Conservation (phyloP, 92 coral and sea anemone species). For the Montipora capitata region DNA sequence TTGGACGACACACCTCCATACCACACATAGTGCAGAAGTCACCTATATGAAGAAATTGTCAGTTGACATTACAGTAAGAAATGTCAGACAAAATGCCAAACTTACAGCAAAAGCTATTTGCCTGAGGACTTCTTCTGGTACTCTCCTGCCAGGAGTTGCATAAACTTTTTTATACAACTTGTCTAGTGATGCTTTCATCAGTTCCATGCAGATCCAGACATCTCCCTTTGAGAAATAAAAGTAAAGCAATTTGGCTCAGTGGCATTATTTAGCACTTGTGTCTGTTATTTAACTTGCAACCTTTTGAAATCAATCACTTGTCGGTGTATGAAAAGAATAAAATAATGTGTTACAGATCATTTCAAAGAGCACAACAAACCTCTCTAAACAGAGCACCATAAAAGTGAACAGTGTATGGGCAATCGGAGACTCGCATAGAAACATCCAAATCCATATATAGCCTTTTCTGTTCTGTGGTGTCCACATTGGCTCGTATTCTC, state of each 20-base stretch:
- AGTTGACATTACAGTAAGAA: no score
- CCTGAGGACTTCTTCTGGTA: constrained; percentile 95
- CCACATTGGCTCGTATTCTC: constrained; percentile 93
- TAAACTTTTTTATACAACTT: constrained; percentile 91
- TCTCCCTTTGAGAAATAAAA: constrained; percentile 82
- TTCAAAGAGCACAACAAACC: constrained; percentile 64
- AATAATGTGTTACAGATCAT: not conserved
- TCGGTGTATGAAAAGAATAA: no score
- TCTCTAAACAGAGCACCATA: constrained; percentile 99
- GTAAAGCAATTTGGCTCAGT: not conserved
- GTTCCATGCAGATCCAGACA: constrained; percentile 99
- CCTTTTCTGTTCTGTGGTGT: constrained; percentile 94
- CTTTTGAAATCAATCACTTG: no score
- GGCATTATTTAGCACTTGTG: no score
- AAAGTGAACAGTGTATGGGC: constrained; percentile 97
- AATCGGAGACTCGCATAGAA: constrained; percentile 97
- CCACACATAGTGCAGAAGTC: not conserved
- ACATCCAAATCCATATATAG: constrained; percentile 97
- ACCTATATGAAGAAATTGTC: not conserved
- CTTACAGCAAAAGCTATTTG: constrained; percentile 96
- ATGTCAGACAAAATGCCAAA: not conserved
- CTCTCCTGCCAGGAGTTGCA: constrained; percentile 79
- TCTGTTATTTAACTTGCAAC: no score
- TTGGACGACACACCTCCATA: not conserved
- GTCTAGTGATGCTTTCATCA: constrained; percentile 94